Percentiles rank a stretch among this genome's conserved stretches.
phyloP scores from a whole-genome alignment of 2,888 invertebrate genomes.

The Eupithecia insigniata region DNA sequence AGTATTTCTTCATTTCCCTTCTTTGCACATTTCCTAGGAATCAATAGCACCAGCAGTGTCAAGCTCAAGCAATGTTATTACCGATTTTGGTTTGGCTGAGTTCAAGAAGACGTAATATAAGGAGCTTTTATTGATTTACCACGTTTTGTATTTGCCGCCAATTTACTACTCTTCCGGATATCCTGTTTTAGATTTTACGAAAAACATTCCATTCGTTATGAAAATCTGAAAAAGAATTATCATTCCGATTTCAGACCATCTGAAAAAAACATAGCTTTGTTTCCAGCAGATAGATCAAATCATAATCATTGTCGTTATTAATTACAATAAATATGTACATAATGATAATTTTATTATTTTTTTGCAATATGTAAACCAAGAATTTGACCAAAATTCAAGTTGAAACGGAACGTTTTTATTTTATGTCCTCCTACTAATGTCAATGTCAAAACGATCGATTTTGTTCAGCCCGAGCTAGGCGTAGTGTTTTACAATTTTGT shows the following conservation, averaged over 20 bases:
- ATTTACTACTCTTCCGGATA: slow-evolving; percentile 28
- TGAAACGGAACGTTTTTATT: slow-evolving; percentile 45
- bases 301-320: no score
- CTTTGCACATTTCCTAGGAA: not conserved
- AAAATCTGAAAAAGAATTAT: not conserved
- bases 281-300: not conserved
- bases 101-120: slow-evolving; percentile 21
- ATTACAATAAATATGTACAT: no score
- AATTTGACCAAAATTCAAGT: not conserved
- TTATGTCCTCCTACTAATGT: not conserved
- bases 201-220: not conserved
- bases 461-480: not conserved
- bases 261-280: not conserved
- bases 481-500: not conserved
- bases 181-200: slow-evolving; percentile 22
- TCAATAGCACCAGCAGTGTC: not conserved
- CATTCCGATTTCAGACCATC: not conserved
- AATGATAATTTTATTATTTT: not conserved
- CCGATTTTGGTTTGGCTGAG: slow-evolving; percentile 18
- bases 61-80: slow-evolving; percentile 41
- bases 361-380: not conserved
- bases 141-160: slow-evolving; percentile 57
- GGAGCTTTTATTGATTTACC: slow-evolving; percentile 49
- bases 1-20: slow-evolving; percentile 73
- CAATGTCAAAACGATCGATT: slow-evolving; percentile 5